phyloP scores from a whole-genome alignment of 2,797 vertebrate genomes.

The Ficedula albicollis region DNA sequence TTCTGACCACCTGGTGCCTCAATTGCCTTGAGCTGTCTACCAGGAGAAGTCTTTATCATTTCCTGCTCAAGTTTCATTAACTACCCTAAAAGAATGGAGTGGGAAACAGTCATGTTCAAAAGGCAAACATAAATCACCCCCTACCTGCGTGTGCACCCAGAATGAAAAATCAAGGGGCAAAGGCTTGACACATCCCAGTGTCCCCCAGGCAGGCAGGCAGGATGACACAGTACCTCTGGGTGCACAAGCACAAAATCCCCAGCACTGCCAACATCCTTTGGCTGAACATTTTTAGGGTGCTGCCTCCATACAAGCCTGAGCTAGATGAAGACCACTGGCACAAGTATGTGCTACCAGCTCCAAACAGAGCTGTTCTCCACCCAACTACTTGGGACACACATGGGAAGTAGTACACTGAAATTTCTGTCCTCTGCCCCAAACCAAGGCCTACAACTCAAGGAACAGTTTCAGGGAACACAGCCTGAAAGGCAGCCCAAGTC shows the following conservation, averaged over 20 bases:
- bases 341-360: neutral
- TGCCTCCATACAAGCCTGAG: neutral
- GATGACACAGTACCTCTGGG: neutral
- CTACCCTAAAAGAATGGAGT: neutral
- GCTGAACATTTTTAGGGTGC: accelerated
- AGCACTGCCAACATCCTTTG: neutral
- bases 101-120: neutral
- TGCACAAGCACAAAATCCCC: neutral
- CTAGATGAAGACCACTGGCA: neutral
- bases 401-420: neutral
- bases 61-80: constrained; percentile 29
- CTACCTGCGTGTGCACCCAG: neutral
- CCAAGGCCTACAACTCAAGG: neutral
- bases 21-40: neutral
- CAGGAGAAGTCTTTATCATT: neutral
- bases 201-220: neutral
- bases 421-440: neutral
- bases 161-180: neutral
- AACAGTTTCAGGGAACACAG: neutral
- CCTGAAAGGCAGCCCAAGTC: neutral
- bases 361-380: neutral
- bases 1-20: constrained; percentile 5
- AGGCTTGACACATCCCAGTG: neutral
- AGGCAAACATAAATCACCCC: neutral
- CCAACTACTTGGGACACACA: neutral